Evolutionary conservation across 2,113 vertebrate genomes (phyloP).

Genomic region (Daphoenositta chrysoptera): DNA sequence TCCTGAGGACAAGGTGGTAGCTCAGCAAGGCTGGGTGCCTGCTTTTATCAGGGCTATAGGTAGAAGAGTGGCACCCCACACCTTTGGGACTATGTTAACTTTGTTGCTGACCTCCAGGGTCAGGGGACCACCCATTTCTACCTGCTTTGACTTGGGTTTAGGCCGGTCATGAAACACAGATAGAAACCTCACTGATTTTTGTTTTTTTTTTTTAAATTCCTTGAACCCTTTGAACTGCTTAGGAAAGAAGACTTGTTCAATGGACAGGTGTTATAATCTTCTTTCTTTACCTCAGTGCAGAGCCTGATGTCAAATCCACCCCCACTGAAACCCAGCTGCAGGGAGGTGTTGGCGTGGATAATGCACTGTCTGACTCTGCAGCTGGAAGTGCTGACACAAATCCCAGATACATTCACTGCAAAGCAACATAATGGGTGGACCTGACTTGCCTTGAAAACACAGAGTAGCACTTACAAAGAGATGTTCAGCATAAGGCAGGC

Average conservation of each 20-base stretch:
- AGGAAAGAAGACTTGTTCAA: neutral
- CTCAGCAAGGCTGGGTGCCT: no score
- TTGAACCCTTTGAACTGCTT: neutral
- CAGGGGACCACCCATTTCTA: neutral
- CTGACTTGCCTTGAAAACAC: neutral
- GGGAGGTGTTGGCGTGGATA: neutral
- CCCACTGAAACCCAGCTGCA: neutral
- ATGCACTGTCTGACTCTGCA: rapidly evolving
- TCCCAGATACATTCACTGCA: neutral
- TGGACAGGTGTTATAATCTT: neutral
- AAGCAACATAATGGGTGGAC: neutral
- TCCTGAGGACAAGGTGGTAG: no score
- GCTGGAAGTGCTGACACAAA: neutral
- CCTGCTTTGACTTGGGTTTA: neutral
- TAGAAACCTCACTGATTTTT: neutral
- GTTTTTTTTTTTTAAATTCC: neutral
- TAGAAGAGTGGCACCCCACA: neutral
- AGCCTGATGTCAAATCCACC: neutral
- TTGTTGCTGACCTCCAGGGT: neutral
- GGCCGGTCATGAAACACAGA: neutral
- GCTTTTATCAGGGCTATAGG: neutral
- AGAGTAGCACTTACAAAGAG: neutral
- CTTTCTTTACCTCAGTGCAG: neutral
- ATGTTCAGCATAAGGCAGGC: neutral
- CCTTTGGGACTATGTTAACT: neutral